Percentiles rank a stretch among this genome's conserved stretches.
Conservation (phyloP, 1,140 invertebrate genomes). For the Neelides sp. region DNA sequence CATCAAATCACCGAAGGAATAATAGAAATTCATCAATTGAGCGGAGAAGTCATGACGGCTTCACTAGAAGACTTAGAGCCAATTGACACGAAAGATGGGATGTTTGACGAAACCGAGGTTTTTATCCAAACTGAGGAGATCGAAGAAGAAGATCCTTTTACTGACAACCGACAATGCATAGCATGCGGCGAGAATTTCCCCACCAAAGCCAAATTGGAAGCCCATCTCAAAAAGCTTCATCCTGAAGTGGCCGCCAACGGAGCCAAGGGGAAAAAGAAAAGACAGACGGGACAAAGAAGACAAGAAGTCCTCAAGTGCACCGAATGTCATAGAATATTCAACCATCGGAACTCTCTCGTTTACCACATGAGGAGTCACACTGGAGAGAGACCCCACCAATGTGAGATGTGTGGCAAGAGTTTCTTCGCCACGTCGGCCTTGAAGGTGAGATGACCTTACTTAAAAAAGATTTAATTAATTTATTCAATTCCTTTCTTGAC, state of each 20-base stretch:
- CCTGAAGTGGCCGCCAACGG: constrained; percentile 19
- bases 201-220: constrained; percentile 30
- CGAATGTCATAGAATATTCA: constrained; percentile 59
- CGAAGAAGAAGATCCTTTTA: constrained; percentile 29
- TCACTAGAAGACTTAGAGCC: constrained; percentile 50
- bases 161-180: constrained; percentile 31
- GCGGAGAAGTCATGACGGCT: too few relatives aligned
- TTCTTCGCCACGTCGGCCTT: constrained; percentile 66
- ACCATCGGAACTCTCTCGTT: constrained; percentile 65
- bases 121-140: constrained; percentile 41
- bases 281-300: constrained; percentile 28
- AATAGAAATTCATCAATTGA: too few relatives aligned
- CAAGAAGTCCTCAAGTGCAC: constrained; percentile 44
- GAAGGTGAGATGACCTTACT: constrained; percentile 53
- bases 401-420: constrained; percentile 62
- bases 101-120: constrained; percentile 64
- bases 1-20: too few relatives aligned
- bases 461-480: too few relatives aligned
- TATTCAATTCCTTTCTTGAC: constrained; percentile 1
- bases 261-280: constrained; percentile 9
- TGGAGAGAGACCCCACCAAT: constrained; percentile 58
- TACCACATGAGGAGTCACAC: constrained; percentile 71
- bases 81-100: constrained; percentile 66
- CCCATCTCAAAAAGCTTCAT: constrained; percentile 33
- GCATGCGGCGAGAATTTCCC: constrained; percentile 34